A percentile compares a stretch with the other conserved stretches of the same genome.
These are phyloP conservation scores for Aphelenchoides besseyi DNA, from an alignment of 1,140 invertebrate species.

Conservation along the genomic window DNA sequence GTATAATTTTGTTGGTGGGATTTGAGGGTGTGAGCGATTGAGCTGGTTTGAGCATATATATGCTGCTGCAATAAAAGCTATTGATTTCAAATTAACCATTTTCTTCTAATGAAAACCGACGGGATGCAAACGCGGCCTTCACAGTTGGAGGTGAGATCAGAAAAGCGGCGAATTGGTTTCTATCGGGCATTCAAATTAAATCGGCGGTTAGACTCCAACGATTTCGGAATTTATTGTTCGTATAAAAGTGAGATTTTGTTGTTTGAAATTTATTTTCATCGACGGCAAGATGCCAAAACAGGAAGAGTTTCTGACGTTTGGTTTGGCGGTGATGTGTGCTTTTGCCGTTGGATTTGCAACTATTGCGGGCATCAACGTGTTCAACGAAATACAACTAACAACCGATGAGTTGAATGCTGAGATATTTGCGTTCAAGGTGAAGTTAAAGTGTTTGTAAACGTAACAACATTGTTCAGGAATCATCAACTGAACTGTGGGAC, in stretches of 20 bases:
- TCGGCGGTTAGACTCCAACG: neutral
- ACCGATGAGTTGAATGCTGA: neutral
- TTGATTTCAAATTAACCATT: too few relatives aligned
- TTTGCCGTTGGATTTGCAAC: neutral
- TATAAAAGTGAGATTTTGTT: too few relatives aligned
- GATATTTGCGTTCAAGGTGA: conserved; percentile 1
- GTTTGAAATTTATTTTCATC: neutral
- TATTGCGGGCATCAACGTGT: neutral
- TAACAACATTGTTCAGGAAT: neutral
- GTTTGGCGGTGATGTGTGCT: neutral
- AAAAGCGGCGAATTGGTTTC: neutral
- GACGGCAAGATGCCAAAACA: neutral
- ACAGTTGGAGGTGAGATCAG: too few relatives aligned
- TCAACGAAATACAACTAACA: neutral
- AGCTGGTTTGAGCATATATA: too few relatives aligned
- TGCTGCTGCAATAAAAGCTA: too few relatives aligned
- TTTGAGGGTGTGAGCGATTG: too few relatives aligned
- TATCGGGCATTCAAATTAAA: neutral
- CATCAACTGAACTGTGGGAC: neutral
- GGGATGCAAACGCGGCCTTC: too few relatives aligned
- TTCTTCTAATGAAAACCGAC: too few relatives aligned
- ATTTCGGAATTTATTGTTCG: neutral
- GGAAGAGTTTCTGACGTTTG: neutral
- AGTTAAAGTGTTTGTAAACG: neutral
- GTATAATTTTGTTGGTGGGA: too few relatives aligned